Conservation (phyloP, 2,797 vertebrate species). For the Clarias platycephalus region DNA sequence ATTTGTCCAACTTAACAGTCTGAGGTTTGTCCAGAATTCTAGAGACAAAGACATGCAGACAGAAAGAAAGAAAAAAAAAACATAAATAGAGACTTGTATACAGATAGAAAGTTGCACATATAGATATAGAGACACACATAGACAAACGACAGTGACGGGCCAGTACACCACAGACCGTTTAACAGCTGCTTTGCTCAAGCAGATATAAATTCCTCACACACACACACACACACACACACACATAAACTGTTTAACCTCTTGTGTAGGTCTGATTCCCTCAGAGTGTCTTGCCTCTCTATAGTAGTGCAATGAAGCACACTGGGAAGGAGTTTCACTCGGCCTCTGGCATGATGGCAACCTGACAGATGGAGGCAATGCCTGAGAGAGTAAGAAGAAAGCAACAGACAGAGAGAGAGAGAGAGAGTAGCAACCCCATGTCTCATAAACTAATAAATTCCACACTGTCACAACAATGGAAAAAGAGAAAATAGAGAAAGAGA, state of each 20-base stretch:
- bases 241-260: neutral
- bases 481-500: neutral
- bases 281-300: neutral
- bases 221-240: neutral
- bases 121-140: neutral
- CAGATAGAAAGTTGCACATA: neutral
- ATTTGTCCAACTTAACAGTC: too few species aligned
- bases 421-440: too few species aligned
- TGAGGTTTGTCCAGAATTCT: too few species aligned
- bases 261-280: neutral
- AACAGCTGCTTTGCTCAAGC: neutral
- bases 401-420: neutral
- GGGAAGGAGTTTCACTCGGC: slow-evolving; percentile 28
- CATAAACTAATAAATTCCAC: neutral
- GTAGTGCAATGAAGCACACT: slow-evolving; percentile 21
- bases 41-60: neutral
- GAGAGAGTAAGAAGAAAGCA: neutral
- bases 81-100: neutral
- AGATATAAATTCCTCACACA: neutral
- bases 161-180: neutral
- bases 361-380: slow-evolving; percentile 24
- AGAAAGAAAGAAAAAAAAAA: neutral
- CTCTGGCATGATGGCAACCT: slow-evolving; percentile 30
- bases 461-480: neutral
- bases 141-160: neutral